These are phyloP conservation scores for Pogonomyrmex californicus DNA, from an alignment of 1,140 invertebrate genomes.

Conservation along the genomic window DNA sequence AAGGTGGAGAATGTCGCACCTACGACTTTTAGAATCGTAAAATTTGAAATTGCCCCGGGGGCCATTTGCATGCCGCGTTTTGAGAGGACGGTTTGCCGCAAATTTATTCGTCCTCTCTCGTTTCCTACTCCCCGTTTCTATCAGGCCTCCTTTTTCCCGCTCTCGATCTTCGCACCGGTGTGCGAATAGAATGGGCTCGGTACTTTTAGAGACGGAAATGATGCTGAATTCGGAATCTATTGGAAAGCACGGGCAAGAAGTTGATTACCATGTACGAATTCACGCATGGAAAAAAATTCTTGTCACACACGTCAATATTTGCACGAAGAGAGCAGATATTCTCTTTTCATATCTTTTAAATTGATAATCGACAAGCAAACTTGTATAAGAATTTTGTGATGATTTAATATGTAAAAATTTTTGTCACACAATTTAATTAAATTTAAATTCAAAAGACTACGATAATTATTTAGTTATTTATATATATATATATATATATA, in stretches of 20 bases:
- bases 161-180: not conserved
- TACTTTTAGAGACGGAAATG: slow-evolving; percentile 50
- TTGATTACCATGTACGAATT: slow-evolving; percentile 30
- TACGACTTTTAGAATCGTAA: slow-evolving; percentile 79
- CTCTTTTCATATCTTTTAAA: too few species aligned
- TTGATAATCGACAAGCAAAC: too few species aligned
- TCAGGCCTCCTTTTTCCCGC: not conserved
- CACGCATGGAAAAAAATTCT: slow-evolving; percentile 21
- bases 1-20: slow-evolving; percentile 61
- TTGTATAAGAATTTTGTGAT: too few species aligned
- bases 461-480: too few species aligned
- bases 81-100: slow-evolving; percentile 72
- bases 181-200: slow-evolving; percentile 32
- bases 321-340: not conserved
- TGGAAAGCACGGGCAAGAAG: not conserved
- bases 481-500: too few species aligned
- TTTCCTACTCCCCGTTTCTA: slow-evolving; percentile 30
- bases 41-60: slow-evolving; percentile 80
- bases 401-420: too few species aligned
- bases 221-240: slow-evolving; percentile 24
- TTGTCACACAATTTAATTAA: too few species aligned
- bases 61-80: slow-evolving; percentile 81
- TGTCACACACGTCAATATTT: not conserved
- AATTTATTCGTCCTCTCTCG: slow-evolving; percentile 76
- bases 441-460: too few species aligned